Evolutionary conservation across 2,888 invertebrate species (phyloP).

Genomic region (Tinea trinotella): DNA sequence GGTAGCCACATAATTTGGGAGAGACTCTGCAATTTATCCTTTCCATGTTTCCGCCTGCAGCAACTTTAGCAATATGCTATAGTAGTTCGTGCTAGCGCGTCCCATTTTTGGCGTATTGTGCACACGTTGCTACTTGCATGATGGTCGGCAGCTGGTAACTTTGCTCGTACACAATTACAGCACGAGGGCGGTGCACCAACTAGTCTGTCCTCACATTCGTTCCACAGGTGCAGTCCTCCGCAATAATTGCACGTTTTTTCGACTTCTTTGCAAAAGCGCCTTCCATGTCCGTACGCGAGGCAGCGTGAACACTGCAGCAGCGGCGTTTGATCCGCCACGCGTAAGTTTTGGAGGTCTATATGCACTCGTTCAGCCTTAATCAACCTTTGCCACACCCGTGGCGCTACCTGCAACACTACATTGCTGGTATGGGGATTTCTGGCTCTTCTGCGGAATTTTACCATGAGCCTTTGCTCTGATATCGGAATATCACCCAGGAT

Average conservation of each 20-base stretch:
- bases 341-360: slow-evolving; percentile 7
- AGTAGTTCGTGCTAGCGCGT: slow-evolving; percentile 24
- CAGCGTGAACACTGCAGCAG: slow-evolving; percentile 24
- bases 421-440: too few relatives aligned
- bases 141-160: not conserved
- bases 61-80: slow-evolving; percentile 25
- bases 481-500: too few relatives aligned
- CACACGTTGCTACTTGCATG: slow-evolving; percentile 22
- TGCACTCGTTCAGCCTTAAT: slow-evolving; percentile 6
- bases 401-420: slow-evolving; percentile 24
- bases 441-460: too few relatives aligned
- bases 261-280: slow-evolving; percentile 23
- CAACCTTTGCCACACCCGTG: slow-evolving; percentile 21
- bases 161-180: slow-evolving; percentile 22
- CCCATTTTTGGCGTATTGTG: slow-evolving; percentile 24
- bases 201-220: slow-evolving; percentile 17
- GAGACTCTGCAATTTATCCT: not conserved
- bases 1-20: not conserved
- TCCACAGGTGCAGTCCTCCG: slow-evolving; percentile 22
- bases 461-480: too few relatives aligned
- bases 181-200: slow-evolving; percentile 17
- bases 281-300: slow-evolving; percentile 28
- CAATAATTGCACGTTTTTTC: slow-evolving; percentile 26
- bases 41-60: not conserved
- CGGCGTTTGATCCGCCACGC: slow-evolving; percentile 19